Conservation (phyloP, 2,113 vertebrate species). For the Upupa epops region DNA sequence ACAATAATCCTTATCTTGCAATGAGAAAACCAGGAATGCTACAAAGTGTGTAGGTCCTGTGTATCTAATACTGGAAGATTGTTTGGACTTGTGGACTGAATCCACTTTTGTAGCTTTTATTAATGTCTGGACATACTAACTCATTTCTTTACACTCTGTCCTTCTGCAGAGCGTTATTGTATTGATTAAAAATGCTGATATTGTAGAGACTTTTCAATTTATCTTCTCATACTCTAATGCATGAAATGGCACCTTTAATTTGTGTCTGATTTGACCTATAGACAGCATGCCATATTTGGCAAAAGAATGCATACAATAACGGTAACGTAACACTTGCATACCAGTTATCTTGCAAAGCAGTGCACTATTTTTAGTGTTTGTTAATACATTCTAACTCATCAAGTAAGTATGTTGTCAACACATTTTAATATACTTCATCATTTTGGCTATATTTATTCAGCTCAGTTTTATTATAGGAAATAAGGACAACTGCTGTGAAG, state of each 20-base stretch:
- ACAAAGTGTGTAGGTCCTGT: background rate
- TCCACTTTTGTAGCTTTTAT: background rate
- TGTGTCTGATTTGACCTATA: slow-evolving; percentile 40
- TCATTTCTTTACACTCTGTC: background rate
- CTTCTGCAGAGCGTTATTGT: background rate
- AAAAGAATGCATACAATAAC: slow-evolving; percentile 77
- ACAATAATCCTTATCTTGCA: background rate
- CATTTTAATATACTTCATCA: slow-evolving; percentile 74
- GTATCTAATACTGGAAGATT: background rate
- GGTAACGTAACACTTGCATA: slow-evolving; percentile 69
- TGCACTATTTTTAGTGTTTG: slow-evolving; percentile 72
- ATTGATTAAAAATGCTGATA: background rate
- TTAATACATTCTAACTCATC: slow-evolving; percentile 65
- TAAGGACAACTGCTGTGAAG: slow-evolving; percentile 22
- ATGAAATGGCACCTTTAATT: background rate
- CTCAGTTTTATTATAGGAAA: slow-evolving; percentile 36
- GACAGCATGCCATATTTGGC: slow-evolving; percentile 75
- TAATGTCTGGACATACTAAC: background rate
- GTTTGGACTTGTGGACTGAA: background rate
- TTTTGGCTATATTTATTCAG: slow-evolving; percentile 53
- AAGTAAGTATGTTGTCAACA: slow-evolving; percentile 70
- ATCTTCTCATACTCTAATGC: background rate
- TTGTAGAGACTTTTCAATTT: slow-evolving; percentile 2
- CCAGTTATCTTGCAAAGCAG: slow-evolving; percentile 63
- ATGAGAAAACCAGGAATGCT: background rate